Conservation (phyloP, 1,140 invertebrate species). For the Berghia stephanieae region DNA sequence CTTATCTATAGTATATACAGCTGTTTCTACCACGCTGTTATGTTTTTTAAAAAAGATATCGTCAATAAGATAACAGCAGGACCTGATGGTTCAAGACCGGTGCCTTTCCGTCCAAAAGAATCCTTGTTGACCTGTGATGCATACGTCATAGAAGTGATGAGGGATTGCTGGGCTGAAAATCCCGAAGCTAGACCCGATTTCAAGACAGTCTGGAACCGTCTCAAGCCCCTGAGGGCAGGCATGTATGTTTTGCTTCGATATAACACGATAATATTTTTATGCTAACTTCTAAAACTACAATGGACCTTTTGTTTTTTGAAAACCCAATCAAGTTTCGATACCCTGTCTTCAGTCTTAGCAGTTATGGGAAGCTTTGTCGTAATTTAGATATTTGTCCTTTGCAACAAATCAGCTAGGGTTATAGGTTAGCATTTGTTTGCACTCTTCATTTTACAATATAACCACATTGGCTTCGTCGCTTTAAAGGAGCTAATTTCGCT, state of each 20-base stretch:
- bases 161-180: conserved; percentile 65
- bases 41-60: conserved; percentile 71
- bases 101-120: neutral
- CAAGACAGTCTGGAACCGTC: conserved; percentile 75
- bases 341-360: neutral
- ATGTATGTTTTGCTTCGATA: conserved; percentile 78
- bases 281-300: neutral
- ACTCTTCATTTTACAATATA: no score
- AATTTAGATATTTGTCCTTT: no score
- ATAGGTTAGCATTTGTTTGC: no score
- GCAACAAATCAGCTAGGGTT: no score
- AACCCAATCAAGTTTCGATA: neutral
- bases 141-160: no score
- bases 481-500: no score
- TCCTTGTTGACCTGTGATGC: no score
- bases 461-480: no score
- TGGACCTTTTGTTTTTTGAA: neutral
- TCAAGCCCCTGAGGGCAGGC: conserved; percentile 86
- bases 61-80: neutral
- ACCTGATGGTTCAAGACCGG: neutral
- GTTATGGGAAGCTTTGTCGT: no score
- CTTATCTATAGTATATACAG: conserved; percentile 80
- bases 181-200: conserved; percentile 66
- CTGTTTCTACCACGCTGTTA: conserved; percentile 95
- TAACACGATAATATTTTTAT: neutral